Base-by-base conservation (phyloP, 2,888 invertebrate genomes). In the Asteroscopus sphinx region DNA sequence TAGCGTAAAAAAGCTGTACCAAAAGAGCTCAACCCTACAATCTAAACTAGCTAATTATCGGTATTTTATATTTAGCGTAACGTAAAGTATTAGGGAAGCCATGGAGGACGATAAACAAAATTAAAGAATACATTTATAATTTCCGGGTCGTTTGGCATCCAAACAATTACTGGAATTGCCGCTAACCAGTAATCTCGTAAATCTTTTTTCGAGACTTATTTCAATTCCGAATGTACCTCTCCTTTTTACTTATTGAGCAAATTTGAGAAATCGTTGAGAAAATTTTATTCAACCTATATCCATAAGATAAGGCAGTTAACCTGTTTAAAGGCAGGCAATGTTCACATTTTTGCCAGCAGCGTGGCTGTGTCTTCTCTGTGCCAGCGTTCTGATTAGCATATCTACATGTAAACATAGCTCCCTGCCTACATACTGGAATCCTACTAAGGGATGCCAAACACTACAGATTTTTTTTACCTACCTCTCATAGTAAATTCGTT, bases 331-430 rank as follows among this genome's bases (percentile, higher is more conserved):
- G 26, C 33, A 45, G 16, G 33, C 52, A 62, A 67, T 61, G 39
- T 39, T 40, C 54, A 12, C 48, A 62, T 67, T 62, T 67, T 68
- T 62, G 52, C 49, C 33, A n/a, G 25, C 11, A 1, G 40, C 11
- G 35, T 41, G 9, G 25, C 11, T 1, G 40, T 9, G 35, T 41
- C 49, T 42, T 32, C 39, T 7, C 47, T 41, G 49, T 39, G 53
- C 33, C 49, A 33, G 12, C 46, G 16, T 11, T 28, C 6, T 35
- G 44, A 72, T 69, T 61, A 72, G 56, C 72, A 69, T 62, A 69
- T 56, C 71, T 54, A 48, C 44, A 47, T 32, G 41, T 53, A 51
- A 53, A 58, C 52, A 46, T 57, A 36, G 36, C 47, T 39, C 12
- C 12, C n/a, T 17, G 13, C 33, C 47, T 41, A 52, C 47, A 37